Conservation (phyloP, 2,113 vertebrate genomes). For the Oceanites oceanicus region DNA sequence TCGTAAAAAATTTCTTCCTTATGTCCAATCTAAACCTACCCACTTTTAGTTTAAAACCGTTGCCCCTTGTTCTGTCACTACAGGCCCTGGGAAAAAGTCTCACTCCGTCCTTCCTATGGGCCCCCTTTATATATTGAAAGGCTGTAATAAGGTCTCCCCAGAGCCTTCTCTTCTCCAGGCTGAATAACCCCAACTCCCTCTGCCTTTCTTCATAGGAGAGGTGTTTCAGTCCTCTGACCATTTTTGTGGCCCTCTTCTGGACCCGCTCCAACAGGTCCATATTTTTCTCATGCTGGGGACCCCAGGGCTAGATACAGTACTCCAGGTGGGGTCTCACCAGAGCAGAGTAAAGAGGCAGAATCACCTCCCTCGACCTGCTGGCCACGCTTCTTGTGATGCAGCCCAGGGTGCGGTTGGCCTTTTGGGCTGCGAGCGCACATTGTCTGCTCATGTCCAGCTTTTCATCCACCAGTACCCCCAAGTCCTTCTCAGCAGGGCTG, state of each 20-base stretch:
- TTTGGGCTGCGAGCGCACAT: background rate
- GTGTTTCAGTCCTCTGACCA: background rate
- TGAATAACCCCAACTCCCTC: background rate
- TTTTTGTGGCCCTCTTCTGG: background rate
- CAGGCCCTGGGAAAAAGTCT: background rate
- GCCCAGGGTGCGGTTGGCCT: background rate
- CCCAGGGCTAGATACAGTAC: background rate
- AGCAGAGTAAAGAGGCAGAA: background rate
- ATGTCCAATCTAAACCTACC: background rate
- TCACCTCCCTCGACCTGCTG: background rate
- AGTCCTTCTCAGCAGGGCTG: background rate
- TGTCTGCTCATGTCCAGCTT: accelerated
- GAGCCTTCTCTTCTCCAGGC: background rate
- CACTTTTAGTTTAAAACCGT: background rate
- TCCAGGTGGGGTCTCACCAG: background rate
- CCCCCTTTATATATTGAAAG: background rate
- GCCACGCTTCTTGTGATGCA: background rate
- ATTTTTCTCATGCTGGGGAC: background rate
- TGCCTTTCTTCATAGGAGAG: background rate
- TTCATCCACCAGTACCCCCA: background rate
- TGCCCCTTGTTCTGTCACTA: background rate
- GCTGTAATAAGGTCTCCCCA: background rate
- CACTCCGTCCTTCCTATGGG: background rate
- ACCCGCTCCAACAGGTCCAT: background rate
- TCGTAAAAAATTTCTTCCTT: background rate